Conservation (phyloP, 2,797 vertebrate species). For the Antennarius maculatus region DNA sequence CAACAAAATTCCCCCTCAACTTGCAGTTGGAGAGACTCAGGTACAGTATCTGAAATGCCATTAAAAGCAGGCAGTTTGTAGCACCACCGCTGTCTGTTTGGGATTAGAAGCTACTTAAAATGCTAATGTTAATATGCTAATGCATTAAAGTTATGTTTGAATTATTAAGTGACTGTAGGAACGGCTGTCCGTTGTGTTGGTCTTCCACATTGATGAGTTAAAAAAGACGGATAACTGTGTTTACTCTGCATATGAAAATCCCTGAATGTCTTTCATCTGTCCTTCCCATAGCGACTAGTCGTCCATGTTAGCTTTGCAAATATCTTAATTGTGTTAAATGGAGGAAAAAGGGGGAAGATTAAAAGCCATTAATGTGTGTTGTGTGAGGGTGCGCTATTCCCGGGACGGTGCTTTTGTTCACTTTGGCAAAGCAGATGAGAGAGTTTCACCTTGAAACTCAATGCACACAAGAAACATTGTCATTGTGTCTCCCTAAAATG, state of each 20-base stretch:
- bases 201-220: constrained; percentile 56
- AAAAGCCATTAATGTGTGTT: constrained; percentile 83
- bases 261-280: constrained; percentile 78
- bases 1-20: constrained; percentile 62
- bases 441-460: constrained; percentile 84
- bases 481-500: constrained; percentile 76
- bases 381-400: constrained; percentile 76
- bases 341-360: constrained; percentile 78
- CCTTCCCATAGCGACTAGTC: constrained; percentile 77
- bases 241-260: constrained; percentile 77
- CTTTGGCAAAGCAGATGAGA: constrained; percentile 76
- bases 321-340: constrained; percentile 86
- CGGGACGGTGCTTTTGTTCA: constrained; percentile 81
- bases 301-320: constrained; percentile 84
- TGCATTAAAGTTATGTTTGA: constrained; percentile 67
- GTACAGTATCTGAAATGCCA: constrained; percentile 59
- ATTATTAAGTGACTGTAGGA: constrained; percentile 69
- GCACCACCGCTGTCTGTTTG: constrained; percentile 52
- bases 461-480: constrained; percentile 76
- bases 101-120: constrained; percentile 69
- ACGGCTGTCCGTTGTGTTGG: constrained; percentile 64
- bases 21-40: constrained; percentile 49
- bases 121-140: constrained; percentile 67
- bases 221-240: constrained; percentile 69
- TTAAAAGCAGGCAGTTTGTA: constrained; percentile 47